Percentiles rank a stretch among this genome's conserved stretches.
Evolutionary conservation across 2,888 invertebrate species (phyloP).

Genomic region (Metacarcinus magister): DNA sequence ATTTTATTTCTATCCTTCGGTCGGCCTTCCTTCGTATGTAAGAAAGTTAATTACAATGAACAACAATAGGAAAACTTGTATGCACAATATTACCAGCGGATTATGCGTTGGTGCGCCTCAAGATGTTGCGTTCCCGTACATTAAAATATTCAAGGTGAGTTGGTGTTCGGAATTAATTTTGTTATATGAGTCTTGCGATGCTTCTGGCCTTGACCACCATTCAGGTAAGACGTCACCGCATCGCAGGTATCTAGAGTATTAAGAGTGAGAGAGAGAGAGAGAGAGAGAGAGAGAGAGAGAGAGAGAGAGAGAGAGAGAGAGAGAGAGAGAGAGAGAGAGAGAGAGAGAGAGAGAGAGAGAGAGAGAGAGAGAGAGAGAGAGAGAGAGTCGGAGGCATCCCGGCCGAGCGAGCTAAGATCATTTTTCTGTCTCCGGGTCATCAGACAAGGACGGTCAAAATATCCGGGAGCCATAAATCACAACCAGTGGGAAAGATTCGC

Average conservation of each 20-base stretch:
- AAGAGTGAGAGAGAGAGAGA: background rate
- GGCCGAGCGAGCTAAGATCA: background rate
- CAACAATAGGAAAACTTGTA: background rate
- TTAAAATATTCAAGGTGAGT: background rate
- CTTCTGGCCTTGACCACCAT: background rate
- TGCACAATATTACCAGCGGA: background rate
- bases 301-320: too few relatives aligned
- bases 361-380: background rate
- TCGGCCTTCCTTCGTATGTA: background rate
- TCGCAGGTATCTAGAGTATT: background rate
- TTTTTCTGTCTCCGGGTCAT: constrained; percentile 45
- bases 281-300: too few relatives aligned
- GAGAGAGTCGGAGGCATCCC: background rate
- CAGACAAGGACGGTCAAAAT: constrained; percentile 31
- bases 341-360: background rate
- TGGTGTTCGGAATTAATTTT: background rate
- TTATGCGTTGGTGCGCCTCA: background rate
- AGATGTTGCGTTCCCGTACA: constrained; percentile 5
- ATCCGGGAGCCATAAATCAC: constrained; percentile 44
- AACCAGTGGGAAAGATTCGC: background rate
- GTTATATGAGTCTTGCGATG: background rate
- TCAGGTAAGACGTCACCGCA: background rate
- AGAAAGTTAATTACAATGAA: background rate
- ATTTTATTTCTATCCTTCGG: background rate
- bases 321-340: too few relatives aligned